These are phyloP conservation scores for Tautogolabrus adspersus DNA, from an alignment of 2,113 vertebrate genomes.

Conservation along the genomic window DNA sequence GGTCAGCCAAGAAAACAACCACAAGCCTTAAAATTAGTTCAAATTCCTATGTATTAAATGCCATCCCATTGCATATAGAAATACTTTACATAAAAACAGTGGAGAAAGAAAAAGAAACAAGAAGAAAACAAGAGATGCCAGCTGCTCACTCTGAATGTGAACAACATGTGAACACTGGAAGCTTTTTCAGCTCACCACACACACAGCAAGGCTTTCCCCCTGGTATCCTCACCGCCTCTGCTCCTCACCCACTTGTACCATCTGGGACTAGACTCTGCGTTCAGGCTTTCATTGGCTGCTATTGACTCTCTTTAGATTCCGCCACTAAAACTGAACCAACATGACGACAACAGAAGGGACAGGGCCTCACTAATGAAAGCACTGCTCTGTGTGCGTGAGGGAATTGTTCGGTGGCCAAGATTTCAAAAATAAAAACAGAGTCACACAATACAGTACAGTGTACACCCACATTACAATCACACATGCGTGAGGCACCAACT, in stretches of 20 bases:
- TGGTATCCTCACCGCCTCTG: constrained; percentile 53
- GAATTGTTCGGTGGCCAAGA: constrained; percentile 16
- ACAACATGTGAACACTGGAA: constrained; percentile 51
- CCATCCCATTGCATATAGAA: not conserved
- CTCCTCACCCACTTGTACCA: constrained; percentile 55
- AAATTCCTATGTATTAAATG: too few relatives aligned
- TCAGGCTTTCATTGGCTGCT: constrained; percentile 1
- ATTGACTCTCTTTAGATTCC: constrained; percentile 21
- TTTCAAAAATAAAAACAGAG: constrained; percentile 35
- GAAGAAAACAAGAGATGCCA: constrained; percentile 7
- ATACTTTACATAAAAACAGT: not conserved
- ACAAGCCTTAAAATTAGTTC: too few relatives aligned
- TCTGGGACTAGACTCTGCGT: constrained; percentile 30
- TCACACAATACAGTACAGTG: not conserved
- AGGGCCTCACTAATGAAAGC: constrained; percentile 13
- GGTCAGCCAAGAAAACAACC: too few relatives aligned
- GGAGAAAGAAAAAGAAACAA: not conserved
- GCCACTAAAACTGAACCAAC: constrained; percentile 14
- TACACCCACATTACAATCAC: constrained; percentile 13
- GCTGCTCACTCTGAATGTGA: constrained; percentile 21
- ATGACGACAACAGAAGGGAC: constrained; percentile 12
- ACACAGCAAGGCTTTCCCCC: constrained; percentile 37
- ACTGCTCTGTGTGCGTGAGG: not conserved
- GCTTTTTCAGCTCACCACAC: constrained; percentile 52
- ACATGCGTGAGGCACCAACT: constrained; percentile 4